phyloP scores from a whole-genome alignment of 2,113 vertebrate species.

The human region DNA sequence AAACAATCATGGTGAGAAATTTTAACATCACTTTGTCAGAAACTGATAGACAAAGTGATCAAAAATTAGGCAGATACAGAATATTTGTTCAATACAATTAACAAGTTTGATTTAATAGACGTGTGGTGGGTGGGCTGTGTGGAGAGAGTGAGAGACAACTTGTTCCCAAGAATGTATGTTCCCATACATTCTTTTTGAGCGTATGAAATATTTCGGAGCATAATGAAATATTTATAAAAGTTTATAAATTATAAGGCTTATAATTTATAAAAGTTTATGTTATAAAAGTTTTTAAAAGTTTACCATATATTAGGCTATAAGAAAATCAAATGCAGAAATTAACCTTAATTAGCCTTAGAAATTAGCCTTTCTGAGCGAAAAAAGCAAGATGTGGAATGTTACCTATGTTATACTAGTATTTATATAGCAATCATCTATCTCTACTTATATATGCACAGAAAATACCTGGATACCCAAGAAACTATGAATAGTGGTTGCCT shows the following conservation, averaged over 20 bases:
- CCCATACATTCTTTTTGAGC: not conserved
- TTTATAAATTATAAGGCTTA: not conserved
- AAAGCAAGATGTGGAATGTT: not conserved
- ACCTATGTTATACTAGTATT: not conserved
- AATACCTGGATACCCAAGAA: conserved; percentile 18
- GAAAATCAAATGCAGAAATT: conserved; percentile 1
- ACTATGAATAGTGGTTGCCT: conserved; percentile 7
- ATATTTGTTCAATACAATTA: not conserved
- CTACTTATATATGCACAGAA: not conserved
- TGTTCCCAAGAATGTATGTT: not conserved
- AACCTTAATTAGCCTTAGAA: not conserved
- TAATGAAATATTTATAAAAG: conserved; percentile 19
- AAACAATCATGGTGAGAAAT: not conserved
- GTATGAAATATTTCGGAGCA: not conserved
- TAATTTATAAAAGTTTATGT: no score
- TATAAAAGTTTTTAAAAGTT: not conserved
- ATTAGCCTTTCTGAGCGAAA: conserved; percentile 26
- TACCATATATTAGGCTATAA: not conserved
- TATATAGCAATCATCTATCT: not conserved
- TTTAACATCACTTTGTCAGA: not conserved
- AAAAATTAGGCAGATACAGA: not conserved
- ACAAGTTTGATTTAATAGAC: not conserved
- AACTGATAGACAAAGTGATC: not conserved
- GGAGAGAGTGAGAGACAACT: not conserved
- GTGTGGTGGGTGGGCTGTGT: not conserved